Conservation (phyloP, 92 coral and sea anemone genomes). For the Zoanthus solanderi region DNA sequence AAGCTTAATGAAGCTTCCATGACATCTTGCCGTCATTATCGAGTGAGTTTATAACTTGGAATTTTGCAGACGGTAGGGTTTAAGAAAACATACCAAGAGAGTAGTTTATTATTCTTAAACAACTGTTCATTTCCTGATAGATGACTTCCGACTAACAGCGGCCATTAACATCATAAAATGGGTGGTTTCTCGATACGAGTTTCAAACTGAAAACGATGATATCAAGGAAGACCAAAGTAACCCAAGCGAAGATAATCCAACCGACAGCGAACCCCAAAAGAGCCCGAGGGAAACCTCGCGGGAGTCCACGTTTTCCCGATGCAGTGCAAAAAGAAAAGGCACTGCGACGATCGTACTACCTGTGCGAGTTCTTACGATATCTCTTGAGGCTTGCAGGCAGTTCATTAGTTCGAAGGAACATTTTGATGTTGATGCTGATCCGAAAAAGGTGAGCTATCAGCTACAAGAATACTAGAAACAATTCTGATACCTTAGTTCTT, state of each 20-base stretch:
- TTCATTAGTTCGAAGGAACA: slow-evolving; percentile 77
- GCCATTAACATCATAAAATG: slow-evolving; percentile 87
- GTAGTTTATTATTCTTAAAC: neutral
- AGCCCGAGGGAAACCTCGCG: slow-evolving; percentile 8
- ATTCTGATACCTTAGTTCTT: neutral
- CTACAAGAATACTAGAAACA: neutral
- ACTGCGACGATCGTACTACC: slow-evolving; percentile 67
- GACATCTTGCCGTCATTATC: neutral
- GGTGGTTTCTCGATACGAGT: slow-evolving; percentile 68
- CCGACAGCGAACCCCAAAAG: slow-evolving; percentile 33
- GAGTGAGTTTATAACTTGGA: too few species aligned
- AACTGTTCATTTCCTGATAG: slow-evolving; percentile 29
- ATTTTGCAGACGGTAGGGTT: too few species aligned
- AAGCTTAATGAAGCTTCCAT: too few species aligned
- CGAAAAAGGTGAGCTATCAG: slow-evolving; percentile 58
- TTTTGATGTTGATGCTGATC: slow-evolving; percentile 83
- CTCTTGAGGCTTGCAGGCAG: slow-evolving; percentile 91
- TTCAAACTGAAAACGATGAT: slow-evolving; percentile 32
- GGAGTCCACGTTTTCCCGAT: slow-evolving; percentile 35
- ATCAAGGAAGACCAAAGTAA: neutral
- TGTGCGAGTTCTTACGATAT: slow-evolving; percentile 82
- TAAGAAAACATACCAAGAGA: too few species aligned
- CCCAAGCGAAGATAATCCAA: neutral
- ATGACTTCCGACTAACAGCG: slow-evolving; percentile 89
- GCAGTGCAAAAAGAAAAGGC: slow-evolving; percentile 21